These are phyloP conservation scores for Larimichthys crocea DNA, from an alignment of 2,113 vertebrate species.

Conservation along the genomic window DNA sequence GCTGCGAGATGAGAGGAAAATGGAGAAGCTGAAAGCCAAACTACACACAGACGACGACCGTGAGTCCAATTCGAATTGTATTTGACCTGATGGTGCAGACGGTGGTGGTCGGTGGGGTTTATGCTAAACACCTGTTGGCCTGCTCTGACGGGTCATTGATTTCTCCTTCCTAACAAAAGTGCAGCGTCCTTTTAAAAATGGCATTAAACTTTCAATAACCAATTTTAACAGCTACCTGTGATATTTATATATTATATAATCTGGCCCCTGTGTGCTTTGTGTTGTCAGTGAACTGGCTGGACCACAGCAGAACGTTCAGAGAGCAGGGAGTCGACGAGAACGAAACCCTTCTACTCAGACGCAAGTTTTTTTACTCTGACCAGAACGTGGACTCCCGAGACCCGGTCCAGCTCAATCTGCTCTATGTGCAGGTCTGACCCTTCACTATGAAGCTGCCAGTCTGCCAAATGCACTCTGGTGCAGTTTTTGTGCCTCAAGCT, in stretches of 20 bases:
- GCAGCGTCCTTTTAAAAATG: too few species aligned
- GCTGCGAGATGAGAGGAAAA: slow-evolving; percentile 95
- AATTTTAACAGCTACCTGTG: background rate
- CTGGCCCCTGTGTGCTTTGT: background rate
- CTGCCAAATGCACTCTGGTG: background rate
- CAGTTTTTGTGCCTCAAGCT: background rate
- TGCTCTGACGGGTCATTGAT: background rate
- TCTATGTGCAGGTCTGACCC: slow-evolving; percentile 92
- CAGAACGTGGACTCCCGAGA: slow-evolving; percentile 99
- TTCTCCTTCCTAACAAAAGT: too few species aligned
- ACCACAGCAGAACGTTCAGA: slow-evolving; percentile 96
- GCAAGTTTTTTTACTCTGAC: slow-evolving; percentile 99
- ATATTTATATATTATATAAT: background rate
- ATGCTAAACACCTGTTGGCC: background rate
- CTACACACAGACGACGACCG: slow-evolving; percentile 97
- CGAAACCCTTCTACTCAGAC: slow-evolving; percentile 91
- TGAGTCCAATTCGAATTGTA: slow-evolving; percentile 80
- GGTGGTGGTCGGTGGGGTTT: background rate
- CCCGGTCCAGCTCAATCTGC: slow-evolving; percentile 97
- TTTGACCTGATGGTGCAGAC: background rate
- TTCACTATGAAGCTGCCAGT: background rate
- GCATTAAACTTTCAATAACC: too few species aligned
- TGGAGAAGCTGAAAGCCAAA: slow-evolving; percentile 99
- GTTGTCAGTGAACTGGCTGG: slow-evolving; percentile 94
- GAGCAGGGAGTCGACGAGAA: slow-evolving; percentile 98